Base-by-base conservation (phyloP, 2,888 invertebrate species). In the Sarcophaga variegata region DNA sequence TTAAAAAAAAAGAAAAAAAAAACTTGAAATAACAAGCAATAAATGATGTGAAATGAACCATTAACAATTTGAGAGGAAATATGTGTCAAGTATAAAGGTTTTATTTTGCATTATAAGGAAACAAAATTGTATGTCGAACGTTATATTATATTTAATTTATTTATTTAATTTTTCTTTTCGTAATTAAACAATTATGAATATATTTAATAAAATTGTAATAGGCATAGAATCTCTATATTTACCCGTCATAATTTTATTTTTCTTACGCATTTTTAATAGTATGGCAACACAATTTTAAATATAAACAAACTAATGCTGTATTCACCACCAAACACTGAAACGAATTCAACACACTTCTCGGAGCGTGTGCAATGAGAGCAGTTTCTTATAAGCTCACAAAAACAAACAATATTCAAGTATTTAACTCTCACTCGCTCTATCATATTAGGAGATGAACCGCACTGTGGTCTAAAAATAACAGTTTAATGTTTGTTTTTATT, bases 11-110 rank as follows among this genome's bases (percentile, higher is more conserved):
- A 27, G 27, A 4, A 27, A 37, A 37, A 20, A 20, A 70, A 47
- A 6, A 25, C 76, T 76, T 71, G 66, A 77, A 75, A 83, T 62
- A 77, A 66, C 63, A 75, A 75, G 5, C 66, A 64, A 76, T 87
- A 87, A 81, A 84, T 79, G 78, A 84, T 87, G 62, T 83, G 71
- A 70, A 78, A 70, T 81, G 74, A 84, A 81, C 84, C 81, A 74
- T 60, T 47, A 54, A 54, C 54, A 54, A 5, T 54, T 54, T 54
- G 54, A 12, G 54, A 54, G 54, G 12, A 54, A 37, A 10, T 37
- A 37, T 37, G 10, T 37, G 37, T 37, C 37, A 37, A 37, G 2
- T 37, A 37, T 37, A 37, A 37, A 37, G 37, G 3, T 37, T 37
- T 8, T 37, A 37, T 37, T 37, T 10, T 8, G 37, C 2, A 10